Percentiles rank a stretch among this genome's conserved stretches.
These are phyloP conservation scores for Agapostemon virescens DNA, from an alignment of 2,888 invertebrate genomes.

Conservation along the genomic window DNA sequence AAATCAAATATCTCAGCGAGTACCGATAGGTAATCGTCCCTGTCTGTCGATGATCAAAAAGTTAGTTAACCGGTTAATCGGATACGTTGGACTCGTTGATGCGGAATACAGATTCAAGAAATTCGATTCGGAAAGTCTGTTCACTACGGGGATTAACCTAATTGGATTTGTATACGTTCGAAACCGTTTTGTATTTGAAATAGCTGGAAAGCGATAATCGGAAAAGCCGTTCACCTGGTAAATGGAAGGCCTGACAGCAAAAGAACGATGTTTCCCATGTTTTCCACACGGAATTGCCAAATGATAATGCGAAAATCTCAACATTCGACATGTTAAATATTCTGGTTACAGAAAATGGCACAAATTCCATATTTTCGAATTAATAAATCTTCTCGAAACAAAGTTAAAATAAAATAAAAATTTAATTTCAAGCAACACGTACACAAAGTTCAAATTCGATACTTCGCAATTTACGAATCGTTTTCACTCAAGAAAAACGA, in stretches of 20 bases:
- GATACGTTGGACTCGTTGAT: not conserved
- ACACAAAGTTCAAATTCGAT: too few relatives aligned
- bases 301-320: not conserved
- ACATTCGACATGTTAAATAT: too few relatives aligned
- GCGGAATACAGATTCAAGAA: not conserved
- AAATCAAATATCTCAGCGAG: not conserved
- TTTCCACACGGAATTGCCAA: not conserved
- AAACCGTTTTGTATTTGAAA: not conserved
- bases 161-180: not conserved
- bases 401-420: too few relatives aligned
- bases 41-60: not conserved
- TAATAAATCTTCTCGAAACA: too few relatives aligned
- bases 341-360: too few relatives aligned
- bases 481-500: too few relatives aligned
- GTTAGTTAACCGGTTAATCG: not conserved
- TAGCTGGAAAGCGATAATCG: not conserved
- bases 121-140: constrained; percentile 1
- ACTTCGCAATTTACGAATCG: too few relatives aligned
- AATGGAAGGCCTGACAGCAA: not conserved
- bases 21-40: not conserved
- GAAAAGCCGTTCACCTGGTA: not conserved
- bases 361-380: too few relatives aligned
- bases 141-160: not conserved
- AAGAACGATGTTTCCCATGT: not conserved
- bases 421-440: too few relatives aligned